Conservation (phyloP, 2,888 invertebrate species). For the Ariolimax columbianus region DNA sequence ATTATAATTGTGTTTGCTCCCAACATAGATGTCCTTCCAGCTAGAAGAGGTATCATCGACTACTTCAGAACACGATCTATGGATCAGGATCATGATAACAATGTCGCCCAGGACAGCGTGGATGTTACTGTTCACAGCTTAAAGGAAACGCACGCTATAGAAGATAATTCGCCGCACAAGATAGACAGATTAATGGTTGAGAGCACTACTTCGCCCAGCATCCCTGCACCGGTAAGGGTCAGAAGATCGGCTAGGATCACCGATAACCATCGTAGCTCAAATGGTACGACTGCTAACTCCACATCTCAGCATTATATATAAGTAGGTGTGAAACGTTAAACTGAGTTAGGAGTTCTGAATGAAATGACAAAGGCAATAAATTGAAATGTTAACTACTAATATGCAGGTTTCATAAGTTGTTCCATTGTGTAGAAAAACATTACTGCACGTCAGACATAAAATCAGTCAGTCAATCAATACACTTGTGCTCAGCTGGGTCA, state of each 20-base stretch:
- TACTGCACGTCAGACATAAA: too few relatives aligned
- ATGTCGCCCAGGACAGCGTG: neutral
- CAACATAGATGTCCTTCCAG: slow-evolving; percentile 6
- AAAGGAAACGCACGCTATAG: neutral
- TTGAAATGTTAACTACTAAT: neutral
- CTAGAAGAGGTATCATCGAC: neutral
- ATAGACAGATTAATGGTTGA: neutral
- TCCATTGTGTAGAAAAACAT: too few relatives aligned
- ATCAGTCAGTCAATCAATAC: too few relatives aligned
- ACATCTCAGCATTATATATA: neutral
- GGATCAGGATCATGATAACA: neutral
- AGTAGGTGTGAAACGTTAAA: neutral
- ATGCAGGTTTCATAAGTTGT: too few relatives aligned
- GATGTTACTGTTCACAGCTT: too few relatives aligned
- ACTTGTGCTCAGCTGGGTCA: too few relatives aligned
- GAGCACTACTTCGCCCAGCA: neutral
- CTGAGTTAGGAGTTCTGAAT: neutral
- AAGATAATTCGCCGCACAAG: neutral
- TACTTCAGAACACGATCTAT: neutral
- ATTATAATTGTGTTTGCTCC: neutral
- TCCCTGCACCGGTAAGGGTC: too few relatives aligned
- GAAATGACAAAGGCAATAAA: neutral
- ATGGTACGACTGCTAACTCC: neutral
- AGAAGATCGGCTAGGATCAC: too few relatives aligned
- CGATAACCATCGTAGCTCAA: neutral